Percentiles rank a stretch among this genome's conserved stretches.
phyloP scores from a whole-genome alignment of 2,888 invertebrate genomes.

The Thera britannica region DNA sequence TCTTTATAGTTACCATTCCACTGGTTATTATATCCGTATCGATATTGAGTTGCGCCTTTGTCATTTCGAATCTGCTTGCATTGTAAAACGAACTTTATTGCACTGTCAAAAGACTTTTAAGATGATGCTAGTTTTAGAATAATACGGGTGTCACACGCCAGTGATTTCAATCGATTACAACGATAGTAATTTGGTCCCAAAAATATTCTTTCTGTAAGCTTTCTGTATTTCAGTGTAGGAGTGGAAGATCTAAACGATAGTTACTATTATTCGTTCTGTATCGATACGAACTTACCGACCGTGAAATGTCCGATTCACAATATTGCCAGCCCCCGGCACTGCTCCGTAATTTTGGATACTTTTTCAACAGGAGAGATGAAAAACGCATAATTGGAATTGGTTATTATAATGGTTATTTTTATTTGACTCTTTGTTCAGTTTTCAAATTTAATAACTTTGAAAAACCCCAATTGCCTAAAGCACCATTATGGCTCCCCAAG shows the following conservation, averaged over 20 bases:
- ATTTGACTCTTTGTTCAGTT: slow-evolving; percentile 15
- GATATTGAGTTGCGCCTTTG: slow-evolving; percentile 59
- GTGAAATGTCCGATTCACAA: slow-evolving; percentile 78
- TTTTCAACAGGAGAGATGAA: slow-evolving; percentile 49
- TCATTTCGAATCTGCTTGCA: slow-evolving; percentile 10
- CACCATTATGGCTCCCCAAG: background rate
- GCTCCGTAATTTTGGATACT: slow-evolving; percentile 63
- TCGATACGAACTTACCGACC: slow-evolving; percentile 71
- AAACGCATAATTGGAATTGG: slow-evolving; percentile 42
- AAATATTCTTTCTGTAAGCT: too few relatives aligned
- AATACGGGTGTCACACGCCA: too few relatives aligned
- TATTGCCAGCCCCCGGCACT: slow-evolving; percentile 69
- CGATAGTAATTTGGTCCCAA: too few relatives aligned
- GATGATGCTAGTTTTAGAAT: too few relatives aligned
- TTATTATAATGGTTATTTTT: slow-evolving; percentile 31
- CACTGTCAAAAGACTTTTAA: slow-evolving; percentile 3
- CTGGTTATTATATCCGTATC: slow-evolving; percentile 83
- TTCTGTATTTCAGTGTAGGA: background rate
- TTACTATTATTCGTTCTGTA: slow-evolving; percentile 21
- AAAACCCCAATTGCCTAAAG: background rate
- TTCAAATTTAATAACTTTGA: slow-evolving; percentile 1
- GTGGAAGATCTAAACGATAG: slow-evolving; percentile 12
- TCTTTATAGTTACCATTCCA: slow-evolving; percentile 84
- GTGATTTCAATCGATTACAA: too few relatives aligned
- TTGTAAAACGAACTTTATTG: slow-evolving; percentile 6